Evolutionary conservation across 37 sponge, comb jelly and placozoan species (phyloP).

Genomic region (Halichondria panicea): DNA sequence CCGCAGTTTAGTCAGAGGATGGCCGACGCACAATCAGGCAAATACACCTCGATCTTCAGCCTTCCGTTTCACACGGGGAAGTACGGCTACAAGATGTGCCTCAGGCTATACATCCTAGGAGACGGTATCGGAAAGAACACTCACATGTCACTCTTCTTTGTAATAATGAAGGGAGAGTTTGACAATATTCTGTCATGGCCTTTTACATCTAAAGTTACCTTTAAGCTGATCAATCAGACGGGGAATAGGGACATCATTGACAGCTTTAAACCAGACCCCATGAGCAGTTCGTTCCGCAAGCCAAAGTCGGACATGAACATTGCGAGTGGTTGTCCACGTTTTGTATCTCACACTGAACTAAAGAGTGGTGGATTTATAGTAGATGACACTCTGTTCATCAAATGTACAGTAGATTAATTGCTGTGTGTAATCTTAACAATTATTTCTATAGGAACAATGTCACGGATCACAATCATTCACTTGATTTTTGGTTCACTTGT

Average conservation of each 20-base stretch:
- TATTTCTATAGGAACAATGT: too few species aligned
- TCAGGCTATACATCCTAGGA: constrained; percentile 75
- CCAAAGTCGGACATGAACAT: constrained; percentile 83
- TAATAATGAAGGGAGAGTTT: constrained; percentile 82
- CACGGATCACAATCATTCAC: too few species aligned
- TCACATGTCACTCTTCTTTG: constrained; percentile 80
- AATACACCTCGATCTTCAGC: constrained; percentile 77
- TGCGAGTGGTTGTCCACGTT: constrained; percentile 75
- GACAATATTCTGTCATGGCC: constrained; percentile 86
- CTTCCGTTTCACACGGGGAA: constrained; percentile 76
- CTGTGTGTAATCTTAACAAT: too few species aligned
- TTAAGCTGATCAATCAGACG: constrained; percentile 69
- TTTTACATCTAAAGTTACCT: constrained; percentile 72
- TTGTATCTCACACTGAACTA: constrained; percentile 50
- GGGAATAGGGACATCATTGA: constrained; percentile 60
- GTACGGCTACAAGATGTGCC: constrained; percentile 89
- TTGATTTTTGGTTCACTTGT: too few species aligned
- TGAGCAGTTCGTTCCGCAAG: constrained; percentile 71
- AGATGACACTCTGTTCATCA: constrained; percentile 73
- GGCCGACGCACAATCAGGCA: constrained; percentile 66
- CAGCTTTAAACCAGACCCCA: constrained; percentile 78
- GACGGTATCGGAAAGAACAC: constrained; percentile 78
- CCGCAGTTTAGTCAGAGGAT: constrained; percentile 68
- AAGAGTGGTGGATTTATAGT: constrained; percentile 47
- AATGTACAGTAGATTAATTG: constrained; percentile 64